Conservation (phyloP, 2,888 invertebrate species). For the Agrotis exclamationis region DNA sequence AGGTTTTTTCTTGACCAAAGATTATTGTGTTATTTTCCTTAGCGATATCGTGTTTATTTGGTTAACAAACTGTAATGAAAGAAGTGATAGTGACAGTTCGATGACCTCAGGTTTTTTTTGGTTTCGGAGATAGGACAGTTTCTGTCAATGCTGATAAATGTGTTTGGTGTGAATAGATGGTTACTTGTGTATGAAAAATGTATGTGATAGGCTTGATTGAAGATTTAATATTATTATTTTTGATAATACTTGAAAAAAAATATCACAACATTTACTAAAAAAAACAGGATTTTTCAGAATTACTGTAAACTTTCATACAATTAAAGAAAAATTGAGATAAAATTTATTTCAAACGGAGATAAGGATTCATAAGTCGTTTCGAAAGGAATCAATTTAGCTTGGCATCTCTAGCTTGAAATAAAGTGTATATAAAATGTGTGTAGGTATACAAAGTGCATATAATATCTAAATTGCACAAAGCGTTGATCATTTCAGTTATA, state of each 20-base stretch:
- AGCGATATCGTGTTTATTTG: slow-evolving; percentile 85
- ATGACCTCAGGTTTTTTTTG: slow-evolving; percentile 72
- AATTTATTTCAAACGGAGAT: no score
- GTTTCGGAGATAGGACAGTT: slow-evolving; percentile 52
- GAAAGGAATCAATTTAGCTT: no score
- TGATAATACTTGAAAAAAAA: not conserved
- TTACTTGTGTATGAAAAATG: slow-evolving; percentile 53
- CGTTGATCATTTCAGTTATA: not conserved
- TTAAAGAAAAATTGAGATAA: no score
- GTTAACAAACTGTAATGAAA: slow-evolving; percentile 85
- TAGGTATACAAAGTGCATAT: no score
- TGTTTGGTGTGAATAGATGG: slow-evolving; percentile 56
- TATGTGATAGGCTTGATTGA: slow-evolving; percentile 27
- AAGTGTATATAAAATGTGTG: no score
- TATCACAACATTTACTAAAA: no score
- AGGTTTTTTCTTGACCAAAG: slow-evolving; percentile 77
- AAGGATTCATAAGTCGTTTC: no score
- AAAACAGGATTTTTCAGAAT: no score
- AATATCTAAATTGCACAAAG: no score
- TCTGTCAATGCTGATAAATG: slow-evolving; percentile 58
- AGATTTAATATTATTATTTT: slow-evolving; percentile 8
- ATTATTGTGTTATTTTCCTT: slow-evolving; percentile 85
- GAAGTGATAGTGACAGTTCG: slow-evolving; percentile 83
- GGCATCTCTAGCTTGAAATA: no score
- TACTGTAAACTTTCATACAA: no score